Base-by-base conservation (phyloP, 2,113 vertebrate genomes). In the Hippocampus comes region DNA sequence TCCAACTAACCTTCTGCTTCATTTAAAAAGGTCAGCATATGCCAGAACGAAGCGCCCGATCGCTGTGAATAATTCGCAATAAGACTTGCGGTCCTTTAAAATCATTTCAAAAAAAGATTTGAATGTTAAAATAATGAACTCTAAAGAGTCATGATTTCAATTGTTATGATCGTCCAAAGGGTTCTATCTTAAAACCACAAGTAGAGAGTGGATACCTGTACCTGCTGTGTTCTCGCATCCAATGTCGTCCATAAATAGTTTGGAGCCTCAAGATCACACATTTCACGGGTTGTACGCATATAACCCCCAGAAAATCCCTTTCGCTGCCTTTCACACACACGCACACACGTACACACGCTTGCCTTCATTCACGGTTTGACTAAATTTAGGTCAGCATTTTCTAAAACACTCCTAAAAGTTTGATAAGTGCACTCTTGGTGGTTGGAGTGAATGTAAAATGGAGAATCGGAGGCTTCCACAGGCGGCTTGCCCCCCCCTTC, bases 381-480 rank as follows among this genome's bases (percentile, higher is more conserved):
- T 75, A 78, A 88, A 91, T 90, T 73, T 88, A 86, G 89, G 88
- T 91, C 88, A 89, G 76, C 72, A 10, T 74, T 82, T 75, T 83
- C 74, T 76, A 67, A 88, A 85, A 57, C 41, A 73, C 78, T 79
- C 71, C 82, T 87, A 69, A 86, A 84, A 78, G 73, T 89, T 85
- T 87, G 85, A 85, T 85, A 86, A 88, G 76, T 83, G 83, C 84
- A 79, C 85, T 85, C 85, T 75, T 85, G 86, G 84, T 89, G 81
- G 86, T 70, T 68, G 73, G 79, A 63, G 67, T 56, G 77, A 88
- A 86, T 89, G 85, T 90, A 81, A 86, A 65, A 82, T 81, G 80
- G 80, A 66, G 80, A 85, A 87, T 84, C 83, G 75, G 72, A 63
- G 72, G 63, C 78, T 78, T 75, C 67, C 76, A 71, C 73, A 64